Evolutionary conservation across 2,113 vertebrate species (phyloP), one percentile per base, ranked within the genome.

Genomic region (Thunnus maccoyii): DNA sequence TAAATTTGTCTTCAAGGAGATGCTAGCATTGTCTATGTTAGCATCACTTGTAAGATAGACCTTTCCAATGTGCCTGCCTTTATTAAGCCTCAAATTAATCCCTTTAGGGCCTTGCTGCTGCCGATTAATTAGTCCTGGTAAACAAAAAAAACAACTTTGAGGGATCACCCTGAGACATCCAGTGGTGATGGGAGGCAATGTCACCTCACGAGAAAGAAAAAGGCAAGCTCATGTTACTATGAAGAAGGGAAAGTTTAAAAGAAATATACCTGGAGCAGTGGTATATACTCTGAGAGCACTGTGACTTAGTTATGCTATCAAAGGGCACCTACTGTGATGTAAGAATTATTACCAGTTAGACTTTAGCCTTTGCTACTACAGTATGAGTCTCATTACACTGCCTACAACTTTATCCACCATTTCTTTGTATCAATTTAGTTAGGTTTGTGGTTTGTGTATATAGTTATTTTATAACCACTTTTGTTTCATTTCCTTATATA

Each of bases 121-220:
- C 15, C 18, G n/a, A 18, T 22, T 36, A 51, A 63, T 20, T 18
- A 3, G 8, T 30, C 17, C 13, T 56, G 8, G 51, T 68, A 54
- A n/a, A 58, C 2, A 71, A 41, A 20, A 12, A 18, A 32, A 3
- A 13, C 3, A n/a, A 22, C 2, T 47, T 41, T 15, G 2, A 13
- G 18, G n/a, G 14, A 25, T 10, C 18, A 41, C 5, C 12, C 8
- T 17, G 80, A 63, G 82, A 83, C 79, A 80, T 56, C 82, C 17
- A 80, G 66, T 84, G 82, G 82, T 67, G 20, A 57, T 25, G 12
- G 1, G 13, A 46, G 65, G 67, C 48, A 87, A 18, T 68, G 62
- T 5, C 11, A 32, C 2, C 30, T 54, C 4, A 1, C 17, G 14
- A 13, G 12, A 57, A 14, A 36, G 13, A 17, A 16, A 44, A 10